phyloP scores from a whole-genome alignment of 2,888 invertebrate species.

The Oasisia sp. region DNA sequence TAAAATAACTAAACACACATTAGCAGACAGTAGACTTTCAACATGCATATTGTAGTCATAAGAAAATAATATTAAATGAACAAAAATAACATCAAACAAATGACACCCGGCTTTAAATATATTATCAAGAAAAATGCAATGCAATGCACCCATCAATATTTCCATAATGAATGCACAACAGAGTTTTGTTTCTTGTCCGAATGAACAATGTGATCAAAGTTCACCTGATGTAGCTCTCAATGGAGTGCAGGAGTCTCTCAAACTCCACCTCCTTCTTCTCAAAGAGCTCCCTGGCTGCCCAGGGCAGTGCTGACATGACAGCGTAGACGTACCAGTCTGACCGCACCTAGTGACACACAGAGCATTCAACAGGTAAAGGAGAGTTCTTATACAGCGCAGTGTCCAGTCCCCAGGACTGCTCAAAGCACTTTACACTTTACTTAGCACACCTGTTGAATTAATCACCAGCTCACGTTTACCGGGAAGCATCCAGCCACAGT shows the following conservation, averaged over 20 bases:
- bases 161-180: not conserved
- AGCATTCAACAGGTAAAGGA: not conserved
- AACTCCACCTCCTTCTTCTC: constrained; percentile 95
- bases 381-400: not conserved
- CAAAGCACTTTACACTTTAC: no score
- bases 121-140: not conserved
- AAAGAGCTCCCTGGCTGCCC: constrained; percentile 93
- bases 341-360: constrained; percentile 67
- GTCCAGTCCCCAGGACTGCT: no score
- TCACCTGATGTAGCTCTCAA: constrained; percentile 84
- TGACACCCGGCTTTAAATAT: no score
- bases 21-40: no score
- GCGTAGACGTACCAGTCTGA: constrained; percentile 77
- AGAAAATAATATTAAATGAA: no score
- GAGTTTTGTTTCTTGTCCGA: not conserved
- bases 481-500: no score
- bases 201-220: constrained; percentile 13
- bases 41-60: no score
- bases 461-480: no score
- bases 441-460: no score
- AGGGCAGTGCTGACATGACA: constrained; percentile 91
- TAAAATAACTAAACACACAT: no score
- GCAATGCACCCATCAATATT: not conserved
- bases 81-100: no score
- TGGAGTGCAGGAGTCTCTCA: constrained; percentile 87